Percentiles rank a stretch among this genome's conserved stretches.
Conservation (phyloP, 1,140 invertebrate species). For the Pentalonia nigronervosa region DNA sequence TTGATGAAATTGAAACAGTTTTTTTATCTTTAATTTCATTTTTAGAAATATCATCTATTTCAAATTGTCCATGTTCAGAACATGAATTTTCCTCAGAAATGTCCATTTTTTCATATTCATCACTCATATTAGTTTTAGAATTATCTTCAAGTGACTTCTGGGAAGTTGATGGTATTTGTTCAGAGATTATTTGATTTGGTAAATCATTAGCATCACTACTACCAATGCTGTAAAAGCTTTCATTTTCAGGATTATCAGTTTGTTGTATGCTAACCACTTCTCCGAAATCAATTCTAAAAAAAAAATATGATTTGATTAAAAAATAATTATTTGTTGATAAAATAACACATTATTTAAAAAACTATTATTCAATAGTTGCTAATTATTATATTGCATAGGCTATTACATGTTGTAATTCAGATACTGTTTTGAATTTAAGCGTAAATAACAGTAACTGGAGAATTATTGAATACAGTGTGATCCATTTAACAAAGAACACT, state of each 20-base stretch:
- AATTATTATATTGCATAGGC: too few relatives aligned
- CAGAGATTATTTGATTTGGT: not conserved
- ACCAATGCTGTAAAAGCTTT: not conserved
- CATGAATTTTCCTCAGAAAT: not conserved
- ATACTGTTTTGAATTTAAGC: too few relatives aligned
- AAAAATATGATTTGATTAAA: not conserved
- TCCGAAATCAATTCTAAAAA: not conserved
- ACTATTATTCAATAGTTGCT: too few relatives aligned
- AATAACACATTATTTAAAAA: not conserved
- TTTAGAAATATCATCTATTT: not conserved
- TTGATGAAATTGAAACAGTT: not conserved
- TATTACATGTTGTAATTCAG: too few relatives aligned
- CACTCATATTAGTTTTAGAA: not conserved
- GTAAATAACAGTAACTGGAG: too few relatives aligned
- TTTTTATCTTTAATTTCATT: not conserved
- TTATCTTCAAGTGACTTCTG: not conserved
- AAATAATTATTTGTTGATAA: not conserved
- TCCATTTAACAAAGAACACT: too few relatives aligned
- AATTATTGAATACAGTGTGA: too few relatives aligned
- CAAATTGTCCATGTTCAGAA: not conserved
- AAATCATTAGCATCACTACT: not conserved
- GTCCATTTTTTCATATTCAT: conserved; percentile 37
- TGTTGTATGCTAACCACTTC: not conserved
- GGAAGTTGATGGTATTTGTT: not conserved
- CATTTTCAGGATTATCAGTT: not conserved